These are phyloP conservation scores for Charanyca ferruginea DNA, from an alignment of 2,888 invertebrate genomes.

Conservation along the genomic window DNA sequence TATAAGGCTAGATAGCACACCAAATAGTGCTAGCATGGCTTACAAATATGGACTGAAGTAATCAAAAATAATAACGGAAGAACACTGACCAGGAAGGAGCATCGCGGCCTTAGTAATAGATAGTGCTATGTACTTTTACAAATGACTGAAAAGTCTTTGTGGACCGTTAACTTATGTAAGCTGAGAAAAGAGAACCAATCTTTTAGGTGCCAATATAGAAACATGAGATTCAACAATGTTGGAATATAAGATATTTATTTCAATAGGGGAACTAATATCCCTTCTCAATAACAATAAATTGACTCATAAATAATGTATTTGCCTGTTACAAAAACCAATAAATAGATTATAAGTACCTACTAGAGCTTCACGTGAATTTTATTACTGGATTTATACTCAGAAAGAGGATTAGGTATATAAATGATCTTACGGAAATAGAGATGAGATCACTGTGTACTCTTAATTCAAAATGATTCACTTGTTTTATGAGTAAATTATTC, in stretches of 20 bases:
- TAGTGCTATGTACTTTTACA: neutral
- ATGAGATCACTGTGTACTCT: conserved; percentile 65
- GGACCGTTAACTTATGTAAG: neutral
- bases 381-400: conserved; percentile 56
- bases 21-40: neutral
- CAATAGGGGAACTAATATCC: conserved; percentile 38
- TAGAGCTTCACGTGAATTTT: conserved; percentile 47
- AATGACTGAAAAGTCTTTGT: neutral
- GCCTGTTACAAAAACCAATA: conserved; percentile 45
- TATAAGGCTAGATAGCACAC: conserved; percentile 7
- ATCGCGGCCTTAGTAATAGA: neutral
- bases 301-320: conserved; percentile 60
- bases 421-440: conserved; percentile 48
- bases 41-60: conserved; percentile 30
- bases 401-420: conserved; percentile 54
- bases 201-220: conserved; percentile 22
- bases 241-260: conserved; percentile 46
- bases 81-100: conserved; percentile 1
- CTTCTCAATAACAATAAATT: conserved; percentile 49
- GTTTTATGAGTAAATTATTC: conserved; percentile 27
- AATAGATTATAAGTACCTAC: conserved; percentile 32
- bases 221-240: conserved; percentile 26
- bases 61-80: conserved; percentile 40
- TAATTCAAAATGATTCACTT: conserved; percentile 50
- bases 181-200: conserved; percentile 1